A percentile compares a stretch with the other conserved stretches of the same genome.
Evolutionary conservation across 2,888 invertebrate genomes (phyloP).

Genomic region (Lamellibrachia satsuma): DNA sequence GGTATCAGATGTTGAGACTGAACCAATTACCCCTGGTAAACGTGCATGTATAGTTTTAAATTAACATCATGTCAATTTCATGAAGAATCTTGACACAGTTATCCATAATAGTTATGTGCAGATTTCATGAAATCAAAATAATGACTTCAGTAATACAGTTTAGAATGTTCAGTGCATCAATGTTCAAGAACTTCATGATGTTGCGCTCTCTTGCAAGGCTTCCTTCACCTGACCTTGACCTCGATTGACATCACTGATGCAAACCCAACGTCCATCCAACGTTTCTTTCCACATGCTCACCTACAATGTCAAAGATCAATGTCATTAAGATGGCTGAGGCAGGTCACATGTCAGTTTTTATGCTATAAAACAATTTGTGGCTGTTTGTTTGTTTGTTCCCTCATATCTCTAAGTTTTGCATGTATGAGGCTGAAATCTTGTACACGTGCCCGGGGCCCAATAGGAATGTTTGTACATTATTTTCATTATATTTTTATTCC

Average conservation of each 20-base stretch:
- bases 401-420: too few species aligned
- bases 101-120: not conserved
- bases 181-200: not conserved
- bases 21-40: not conserved
- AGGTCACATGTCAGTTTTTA: too few species aligned
- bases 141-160: not conserved
- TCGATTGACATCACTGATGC: conserved; percentile 82
- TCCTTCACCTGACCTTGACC: conserved; percentile 39
- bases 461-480: too few species aligned
- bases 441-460: too few species aligned
- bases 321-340: too few species aligned
- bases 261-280: conserved; percentile 89
- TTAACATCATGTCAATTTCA: not conserved
- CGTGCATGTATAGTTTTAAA: not conserved
- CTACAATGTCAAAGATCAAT: conserved; percentile 41
- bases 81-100: conserved; percentile 4
- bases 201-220: not conserved
- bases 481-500: too few species aligned
- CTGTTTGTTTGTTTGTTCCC: too few species aligned
- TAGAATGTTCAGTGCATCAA: not conserved
- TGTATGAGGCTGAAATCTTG: too few species aligned
- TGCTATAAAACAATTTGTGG: too few species aligned
- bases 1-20: not conserved
- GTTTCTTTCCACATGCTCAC: conserved; percentile 85
- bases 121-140: not conserved